Evolutionary conservation across 2,888 invertebrate species (phyloP).

Genomic region (Pharmacophagus antenor): DNA sequence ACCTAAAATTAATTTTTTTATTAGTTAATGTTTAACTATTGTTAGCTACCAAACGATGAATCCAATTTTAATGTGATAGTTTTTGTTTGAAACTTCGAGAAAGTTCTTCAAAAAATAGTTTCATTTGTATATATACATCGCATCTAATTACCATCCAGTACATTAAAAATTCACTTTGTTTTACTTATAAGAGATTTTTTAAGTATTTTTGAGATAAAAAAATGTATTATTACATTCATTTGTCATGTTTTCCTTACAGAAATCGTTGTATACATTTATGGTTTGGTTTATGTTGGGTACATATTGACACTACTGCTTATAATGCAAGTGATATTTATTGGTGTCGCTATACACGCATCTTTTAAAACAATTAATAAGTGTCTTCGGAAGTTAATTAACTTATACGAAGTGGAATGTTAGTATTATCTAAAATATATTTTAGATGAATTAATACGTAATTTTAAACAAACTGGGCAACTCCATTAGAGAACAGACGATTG

Average conservation of each 20-base stretch:
- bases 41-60: no score
- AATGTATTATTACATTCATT: not conserved
- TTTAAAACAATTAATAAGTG: not conserved
- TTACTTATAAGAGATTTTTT: not conserved
- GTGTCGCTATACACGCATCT: not conserved
- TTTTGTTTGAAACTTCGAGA: no score
- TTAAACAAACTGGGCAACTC: not conserved
- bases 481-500: not conserved
- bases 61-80: no score
- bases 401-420: not conserved
- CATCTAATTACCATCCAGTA: not conserved
- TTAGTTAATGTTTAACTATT: no score
- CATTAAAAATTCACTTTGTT: not conserved
- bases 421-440: not conserved
- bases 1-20: no score
- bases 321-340: slow-evolving; percentile 1
- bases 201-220: not conserved
- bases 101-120: not conserved
- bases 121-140: not conserved
- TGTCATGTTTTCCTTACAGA: not conserved
- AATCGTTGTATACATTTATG: not conserved
- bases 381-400: not conserved
- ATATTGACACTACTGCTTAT: not conserved
- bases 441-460: not conserved
- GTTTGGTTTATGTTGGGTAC: not conserved